Evolutionary conservation across 35 echinoderm and acorn worm genomes (phyloP).

Genomic region (Chiridota heheva): DNA sequence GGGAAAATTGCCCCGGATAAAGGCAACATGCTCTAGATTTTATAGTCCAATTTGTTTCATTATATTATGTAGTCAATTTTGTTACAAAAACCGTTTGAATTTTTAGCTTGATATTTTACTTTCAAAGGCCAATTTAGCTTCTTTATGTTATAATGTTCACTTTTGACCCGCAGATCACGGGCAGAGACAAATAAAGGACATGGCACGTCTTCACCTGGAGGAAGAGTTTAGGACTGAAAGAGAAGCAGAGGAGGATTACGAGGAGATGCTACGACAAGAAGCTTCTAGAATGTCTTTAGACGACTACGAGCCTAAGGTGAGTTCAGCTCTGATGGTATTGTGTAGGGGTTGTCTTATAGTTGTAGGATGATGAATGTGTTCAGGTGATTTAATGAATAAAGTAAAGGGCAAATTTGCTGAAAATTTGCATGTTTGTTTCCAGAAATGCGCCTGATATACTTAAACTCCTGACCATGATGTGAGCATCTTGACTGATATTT

Average conservation of each 20-base stretch:
- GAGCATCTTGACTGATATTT: no score
- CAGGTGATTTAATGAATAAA: no score
- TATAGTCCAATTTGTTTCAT: background rate
- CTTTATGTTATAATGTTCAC: background rate
- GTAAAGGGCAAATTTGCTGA: no score
- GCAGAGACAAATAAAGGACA: constrained; percentile 27
- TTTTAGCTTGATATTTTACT: background rate
- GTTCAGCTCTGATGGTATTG: no score
- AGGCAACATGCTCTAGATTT: background rate
- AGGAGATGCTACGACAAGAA: constrained; percentile 88
- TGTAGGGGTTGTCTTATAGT: no score
- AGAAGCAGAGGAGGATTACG: constrained; percentile 78
- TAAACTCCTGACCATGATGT: no score
- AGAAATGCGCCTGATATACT: no score
- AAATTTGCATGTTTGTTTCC: no score
- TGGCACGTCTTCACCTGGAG: constrained; percentile 32
- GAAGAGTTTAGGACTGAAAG: constrained; percentile 70
- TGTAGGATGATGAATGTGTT: no score
- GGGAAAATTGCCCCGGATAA: background rate
- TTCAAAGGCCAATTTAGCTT: background rate
- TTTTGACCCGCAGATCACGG: constrained; percentile 64
- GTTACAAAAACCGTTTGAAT: background rate
- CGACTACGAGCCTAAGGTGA: constrained; percentile 91
- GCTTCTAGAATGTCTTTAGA: constrained; percentile 72
- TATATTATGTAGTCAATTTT: background rate